Evolutionary conservation across 2,888 invertebrate genomes (phyloP), one percentile per base, ranked within the genome.

Genomic region (Pristionchus maxplancki): DNA sequence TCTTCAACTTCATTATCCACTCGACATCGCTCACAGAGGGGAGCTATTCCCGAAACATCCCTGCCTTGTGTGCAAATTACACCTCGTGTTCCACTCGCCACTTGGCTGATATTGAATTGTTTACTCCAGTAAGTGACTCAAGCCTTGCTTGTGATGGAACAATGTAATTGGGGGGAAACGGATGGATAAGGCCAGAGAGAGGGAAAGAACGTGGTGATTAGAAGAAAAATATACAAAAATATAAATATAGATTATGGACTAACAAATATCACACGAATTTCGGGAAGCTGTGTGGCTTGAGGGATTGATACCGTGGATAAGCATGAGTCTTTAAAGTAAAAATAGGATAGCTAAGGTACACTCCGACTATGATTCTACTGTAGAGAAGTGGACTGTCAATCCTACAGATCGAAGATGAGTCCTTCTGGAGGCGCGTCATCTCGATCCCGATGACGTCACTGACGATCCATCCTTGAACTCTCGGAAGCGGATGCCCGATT

Each of bases 71-170:
- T 34, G 34, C 67, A 34, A 67, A 31, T 74, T 64, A 3, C 67
- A 13, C 17, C 67, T 67, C 67, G 34, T 67, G 0, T 34, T 67
- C 34, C 3, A 20, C 40, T 74, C 20, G 0, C 2, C 40, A 74
- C 40, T 74, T 64, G 28, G 53, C 6, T 74, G 71, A 74, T 74
- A 74, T 74, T 40, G 9, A 74, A 24, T 74, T 20, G 24, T 74
- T 74, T 74, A 74, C 71, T 74, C 9, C 71, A 40, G 24, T 74
- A 74, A 74, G 71, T 74, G 71, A 74, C 71, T 74, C 71, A 74
- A 37, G 67, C 67, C 34, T 67, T 24, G 67, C 71, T 74, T 74
- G 37, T 13, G 34, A 31, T 74, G 34, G 31, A 74, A 74, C 34
- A 74, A 8, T 74, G 31, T 40, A 64, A 74, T 40, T 40, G 71